Conservation (phyloP, 2,113 vertebrate genomes). For the Gnathonemus echidnorhynchus region DNA sequence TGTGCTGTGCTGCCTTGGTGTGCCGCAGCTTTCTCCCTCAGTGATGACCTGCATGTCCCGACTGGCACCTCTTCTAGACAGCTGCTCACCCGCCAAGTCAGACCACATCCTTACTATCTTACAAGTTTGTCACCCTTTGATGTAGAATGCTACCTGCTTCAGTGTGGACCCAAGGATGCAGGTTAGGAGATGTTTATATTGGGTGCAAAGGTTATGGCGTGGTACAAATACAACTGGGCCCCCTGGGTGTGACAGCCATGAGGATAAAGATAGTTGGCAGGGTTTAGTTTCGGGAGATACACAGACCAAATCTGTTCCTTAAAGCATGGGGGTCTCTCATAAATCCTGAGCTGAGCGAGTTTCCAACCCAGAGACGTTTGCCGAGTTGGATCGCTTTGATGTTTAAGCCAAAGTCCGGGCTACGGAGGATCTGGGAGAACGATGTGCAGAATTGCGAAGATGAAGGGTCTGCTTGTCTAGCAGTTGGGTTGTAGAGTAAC, state of each 20-base stretch:
- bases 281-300: neutral
- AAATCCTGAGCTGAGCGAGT: neutral
- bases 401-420: neutral
- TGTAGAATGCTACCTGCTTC: neutral
- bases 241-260: neutral
- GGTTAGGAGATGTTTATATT: neutral
- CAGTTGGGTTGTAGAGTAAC: neutral
- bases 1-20: neutral
- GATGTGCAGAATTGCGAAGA: neutral
- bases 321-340: neutral
- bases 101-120: neutral
- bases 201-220: too few relatives aligned
- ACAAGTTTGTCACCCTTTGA: neutral
- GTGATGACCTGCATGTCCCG: neutral
- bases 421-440: neutral
- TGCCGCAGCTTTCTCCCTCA: neutral
- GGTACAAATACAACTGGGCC: neutral
- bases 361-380: neutral
- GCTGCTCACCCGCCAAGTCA: neutral
- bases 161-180: neutral
- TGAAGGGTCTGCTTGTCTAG: neutral
- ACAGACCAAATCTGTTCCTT: neutral
- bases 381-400: neutral
- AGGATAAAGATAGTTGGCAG: neutral
- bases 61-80: neutral